These are phyloP conservation scores for Chionoecetes opilio DNA, from an alignment of 1,140 invertebrate species.

Conservation along the genomic window DNA sequence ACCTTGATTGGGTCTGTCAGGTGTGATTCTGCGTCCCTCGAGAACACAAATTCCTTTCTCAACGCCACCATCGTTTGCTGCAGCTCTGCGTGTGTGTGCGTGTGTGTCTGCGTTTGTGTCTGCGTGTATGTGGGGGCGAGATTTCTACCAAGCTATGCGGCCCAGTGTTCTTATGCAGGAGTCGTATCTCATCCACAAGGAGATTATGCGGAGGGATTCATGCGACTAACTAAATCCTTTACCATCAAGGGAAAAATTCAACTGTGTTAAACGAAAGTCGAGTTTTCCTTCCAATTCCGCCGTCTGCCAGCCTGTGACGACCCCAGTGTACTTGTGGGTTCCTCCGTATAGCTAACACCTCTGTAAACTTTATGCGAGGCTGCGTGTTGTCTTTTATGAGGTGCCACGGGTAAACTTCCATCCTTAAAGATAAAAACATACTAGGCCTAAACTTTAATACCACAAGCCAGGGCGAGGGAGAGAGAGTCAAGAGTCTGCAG, in stretches of 20 bases:
- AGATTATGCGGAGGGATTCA: slow-evolving; percentile 18
- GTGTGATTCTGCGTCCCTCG: not conserved
- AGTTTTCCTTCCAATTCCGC: not conserved
- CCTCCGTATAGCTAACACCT: slow-evolving; percentile 34
- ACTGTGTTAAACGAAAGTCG: not conserved
- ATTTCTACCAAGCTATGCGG: not conserved
- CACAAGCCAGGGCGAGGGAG: too few relatives aligned
- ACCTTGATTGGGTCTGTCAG: not conserved
- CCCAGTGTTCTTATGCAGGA: not conserved
- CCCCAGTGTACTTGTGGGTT: not conserved
- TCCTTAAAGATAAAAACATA: slow-evolving; percentile 37
- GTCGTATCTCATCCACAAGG: slow-evolving; percentile 25
- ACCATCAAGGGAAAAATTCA: not conserved
- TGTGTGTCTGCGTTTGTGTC: too few relatives aligned
- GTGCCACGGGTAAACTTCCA: slow-evolving; percentile 36
- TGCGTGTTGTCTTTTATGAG: slow-evolving; percentile 57
- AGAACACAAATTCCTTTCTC: not conserved
- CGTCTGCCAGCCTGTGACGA: not conserved
- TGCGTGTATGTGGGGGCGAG: too few relatives aligned
- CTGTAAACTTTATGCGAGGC: slow-evolving; percentile 46
- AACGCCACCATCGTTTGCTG: not conserved
- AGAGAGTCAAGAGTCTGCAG: too few relatives aligned
- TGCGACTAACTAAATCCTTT: slow-evolving; percentile 5
- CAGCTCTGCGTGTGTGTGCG: not conserved
- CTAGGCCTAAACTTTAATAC: slow-evolving; percentile 43